A percentile compares a stretch with the other conserved stretches of the same genome.
Conservation (phyloP, 92 coral and sea anemone species). For the Nematostella vectensis region DNA sequence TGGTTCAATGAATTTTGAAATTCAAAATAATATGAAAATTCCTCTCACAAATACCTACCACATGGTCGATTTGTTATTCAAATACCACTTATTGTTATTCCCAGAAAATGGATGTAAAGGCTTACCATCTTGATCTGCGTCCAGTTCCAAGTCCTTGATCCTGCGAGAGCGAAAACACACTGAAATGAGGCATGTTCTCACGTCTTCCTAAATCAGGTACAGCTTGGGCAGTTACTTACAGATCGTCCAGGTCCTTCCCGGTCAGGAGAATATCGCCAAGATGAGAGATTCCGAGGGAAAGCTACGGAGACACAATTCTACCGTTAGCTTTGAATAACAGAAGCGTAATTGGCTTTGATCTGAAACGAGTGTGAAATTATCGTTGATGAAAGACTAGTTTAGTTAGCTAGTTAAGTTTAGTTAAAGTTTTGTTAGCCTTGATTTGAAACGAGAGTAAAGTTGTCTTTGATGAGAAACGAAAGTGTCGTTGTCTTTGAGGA, state of each 20-base stretch:
- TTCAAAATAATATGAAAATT: too few relatives aligned
- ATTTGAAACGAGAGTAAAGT: too few relatives aligned
- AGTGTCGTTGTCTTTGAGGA: too few relatives aligned
- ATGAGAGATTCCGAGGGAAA: neutral
- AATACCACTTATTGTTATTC: too few relatives aligned
- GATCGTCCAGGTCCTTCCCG: slow-evolving; percentile 1
- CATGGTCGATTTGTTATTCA: too few relatives aligned
- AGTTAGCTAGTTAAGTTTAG: too few relatives aligned
- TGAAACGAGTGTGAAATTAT: neutral
- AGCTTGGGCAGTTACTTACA: neutral
- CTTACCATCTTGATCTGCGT: slow-evolving; percentile 46
- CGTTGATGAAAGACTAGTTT: too few relatives aligned
- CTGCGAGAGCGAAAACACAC: slow-evolving; percentile 3
- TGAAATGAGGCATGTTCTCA: neutral
- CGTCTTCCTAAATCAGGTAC: neutral
- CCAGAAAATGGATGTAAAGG: too few relatives aligned
- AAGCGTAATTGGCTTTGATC: neutral
- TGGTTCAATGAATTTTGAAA: neutral
- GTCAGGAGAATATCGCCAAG: slow-evolving; percentile 3
- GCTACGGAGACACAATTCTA: neutral
- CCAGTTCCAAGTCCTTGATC: slow-evolving; percentile 30
- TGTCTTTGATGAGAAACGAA: too few relatives aligned
- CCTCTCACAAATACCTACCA: too few relatives aligned
- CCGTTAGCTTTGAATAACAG: neutral
- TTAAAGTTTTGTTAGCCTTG: too few relatives aligned